These are phyloP conservation scores for Peromyscus attwateri DNA, from an alignment of 2,797 vertebrate genomes.

Conservation along the genomic window DNA sequence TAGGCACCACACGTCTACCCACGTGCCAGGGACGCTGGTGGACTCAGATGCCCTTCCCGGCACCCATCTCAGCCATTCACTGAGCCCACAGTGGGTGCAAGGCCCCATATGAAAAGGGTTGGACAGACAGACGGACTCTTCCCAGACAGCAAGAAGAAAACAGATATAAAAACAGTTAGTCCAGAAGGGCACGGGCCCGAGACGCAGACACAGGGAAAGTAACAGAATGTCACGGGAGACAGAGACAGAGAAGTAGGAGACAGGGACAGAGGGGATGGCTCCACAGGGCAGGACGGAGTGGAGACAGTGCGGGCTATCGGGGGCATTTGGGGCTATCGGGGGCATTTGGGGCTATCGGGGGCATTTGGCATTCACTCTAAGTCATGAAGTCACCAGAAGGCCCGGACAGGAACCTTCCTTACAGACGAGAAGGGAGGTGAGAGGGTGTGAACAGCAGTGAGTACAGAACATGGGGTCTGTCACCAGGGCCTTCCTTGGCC, in stretches of 20 bases:
- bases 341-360: neutral
- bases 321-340: too few relatives aligned
- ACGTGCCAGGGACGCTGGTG: neutral
- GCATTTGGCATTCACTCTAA: neutral
- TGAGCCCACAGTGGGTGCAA: neutral
- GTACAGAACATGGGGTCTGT: too few relatives aligned
- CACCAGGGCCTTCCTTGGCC: neutral
- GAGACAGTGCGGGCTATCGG: neutral
- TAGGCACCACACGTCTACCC: neutral
- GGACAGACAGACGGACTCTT: neutral
- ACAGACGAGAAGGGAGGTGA: neutral
- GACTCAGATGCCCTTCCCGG: neutral
- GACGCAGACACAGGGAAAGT: neutral
- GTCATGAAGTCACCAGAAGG: neutral
- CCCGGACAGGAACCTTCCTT: neutral
- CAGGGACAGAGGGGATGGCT: too few relatives aligned
- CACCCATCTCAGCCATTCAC: neutral
- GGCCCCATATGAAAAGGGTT: neutral
- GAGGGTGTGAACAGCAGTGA: too few relatives aligned
- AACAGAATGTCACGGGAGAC: neutral
- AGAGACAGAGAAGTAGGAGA: neutral
- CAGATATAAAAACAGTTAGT: too few relatives aligned
- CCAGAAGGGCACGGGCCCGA: neutral
- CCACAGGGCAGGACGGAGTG: accelerated
- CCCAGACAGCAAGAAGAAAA: neutral